Conservation (phyloP, 2,888 invertebrate species). For the Leptinotarsa haldemani region DNA sequence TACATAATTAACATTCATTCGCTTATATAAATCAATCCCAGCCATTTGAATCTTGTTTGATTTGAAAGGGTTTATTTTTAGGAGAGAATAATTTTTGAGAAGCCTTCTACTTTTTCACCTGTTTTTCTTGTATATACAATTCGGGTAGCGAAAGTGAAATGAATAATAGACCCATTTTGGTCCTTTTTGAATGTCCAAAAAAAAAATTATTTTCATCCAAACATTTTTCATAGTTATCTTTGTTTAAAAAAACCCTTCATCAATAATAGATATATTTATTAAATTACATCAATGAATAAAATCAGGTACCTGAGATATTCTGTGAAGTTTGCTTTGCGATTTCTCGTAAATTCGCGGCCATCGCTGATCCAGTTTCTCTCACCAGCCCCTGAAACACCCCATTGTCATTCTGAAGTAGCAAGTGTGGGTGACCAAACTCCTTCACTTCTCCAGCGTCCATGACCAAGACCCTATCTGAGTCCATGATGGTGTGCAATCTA, state of each 20-base stretch:
- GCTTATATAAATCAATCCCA: too few relatives aligned
- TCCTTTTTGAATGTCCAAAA: too few relatives aligned
- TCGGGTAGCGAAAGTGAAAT: too few relatives aligned
- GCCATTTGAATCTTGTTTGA: too few relatives aligned
- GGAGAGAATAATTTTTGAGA: too few relatives aligned
- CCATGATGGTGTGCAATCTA: slow-evolving; percentile 86
- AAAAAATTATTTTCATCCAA: too few relatives aligned
- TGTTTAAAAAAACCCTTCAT: background rate
- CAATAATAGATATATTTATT: background rate
- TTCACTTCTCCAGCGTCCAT: slow-evolving; percentile 80
- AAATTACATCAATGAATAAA: background rate
- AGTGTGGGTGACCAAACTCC: slow-evolving; percentile 82
- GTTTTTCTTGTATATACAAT: too few relatives aligned
- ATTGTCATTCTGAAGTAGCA: slow-evolving; percentile 67
- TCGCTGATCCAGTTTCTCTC: slow-evolving; percentile 72
- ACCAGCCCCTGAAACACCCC: slow-evolving; percentile 67
- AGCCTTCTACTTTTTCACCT: too few relatives aligned
- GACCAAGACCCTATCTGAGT: slow-evolving; percentile 83
- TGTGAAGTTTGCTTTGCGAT: slow-evolving; percentile 47
- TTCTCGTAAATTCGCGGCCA: slow-evolving; percentile 50
- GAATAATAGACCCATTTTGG: too few relatives aligned
- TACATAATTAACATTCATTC: too few relatives aligned
- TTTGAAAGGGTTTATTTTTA: too few relatives aligned
- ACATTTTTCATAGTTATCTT: too few relatives aligned
- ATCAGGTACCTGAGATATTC: background rate